A percentile compares a stretch with the other conserved stretches of the same genome.
phyloP scores from a whole-genome alignment of 2,888 invertebrate genomes.

The Galeruca laticollis region DNA sequence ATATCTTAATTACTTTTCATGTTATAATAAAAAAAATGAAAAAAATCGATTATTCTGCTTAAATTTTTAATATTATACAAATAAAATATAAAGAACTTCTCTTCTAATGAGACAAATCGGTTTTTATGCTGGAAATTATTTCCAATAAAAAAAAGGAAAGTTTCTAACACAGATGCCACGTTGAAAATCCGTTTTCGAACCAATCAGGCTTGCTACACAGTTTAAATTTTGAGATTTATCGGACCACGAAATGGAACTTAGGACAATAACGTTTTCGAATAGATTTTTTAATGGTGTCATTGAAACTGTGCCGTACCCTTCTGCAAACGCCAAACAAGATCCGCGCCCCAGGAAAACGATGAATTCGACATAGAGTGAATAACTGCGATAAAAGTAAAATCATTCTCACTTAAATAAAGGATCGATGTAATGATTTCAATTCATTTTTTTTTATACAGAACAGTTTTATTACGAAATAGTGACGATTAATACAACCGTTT shows the following conservation, averaged over 20 bases:
- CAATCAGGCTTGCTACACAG: slow-evolving; percentile 20
- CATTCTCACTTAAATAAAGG: too few relatives aligned
- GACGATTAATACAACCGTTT: slow-evolving; percentile 25
- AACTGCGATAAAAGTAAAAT: background rate
- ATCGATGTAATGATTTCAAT: too few relatives aligned
- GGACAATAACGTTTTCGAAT: slow-evolving; percentile 48
- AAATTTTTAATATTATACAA: too few relatives aligned
- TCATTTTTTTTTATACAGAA: background rate
- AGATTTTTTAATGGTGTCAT: slow-evolving; percentile 42
- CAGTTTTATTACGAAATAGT: slow-evolving; percentile 5
- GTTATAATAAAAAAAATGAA: too few relatives aligned
- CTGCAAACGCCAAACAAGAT: slow-evolving; percentile 26
- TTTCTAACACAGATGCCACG: slow-evolving; percentile 1
- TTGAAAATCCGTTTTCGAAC: slow-evolving; percentile 18
- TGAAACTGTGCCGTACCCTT: slow-evolving; percentile 20
- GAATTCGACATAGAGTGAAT: slow-evolving; percentile 10
- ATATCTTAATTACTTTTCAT: too few relatives aligned
- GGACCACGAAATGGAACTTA: slow-evolving; percentile 47
- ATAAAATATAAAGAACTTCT: too few relatives aligned
- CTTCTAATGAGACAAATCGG: too few relatives aligned
- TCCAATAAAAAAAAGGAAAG: background rate
- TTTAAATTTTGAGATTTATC: slow-evolving; percentile 31
- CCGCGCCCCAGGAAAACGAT: slow-evolving; percentile 14
- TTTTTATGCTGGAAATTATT: background rate
- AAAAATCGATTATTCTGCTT: too few relatives aligned